phyloP scores from a whole-genome alignment of 2,797 vertebrate genomes.

The Luscinia luscinia region DNA sequence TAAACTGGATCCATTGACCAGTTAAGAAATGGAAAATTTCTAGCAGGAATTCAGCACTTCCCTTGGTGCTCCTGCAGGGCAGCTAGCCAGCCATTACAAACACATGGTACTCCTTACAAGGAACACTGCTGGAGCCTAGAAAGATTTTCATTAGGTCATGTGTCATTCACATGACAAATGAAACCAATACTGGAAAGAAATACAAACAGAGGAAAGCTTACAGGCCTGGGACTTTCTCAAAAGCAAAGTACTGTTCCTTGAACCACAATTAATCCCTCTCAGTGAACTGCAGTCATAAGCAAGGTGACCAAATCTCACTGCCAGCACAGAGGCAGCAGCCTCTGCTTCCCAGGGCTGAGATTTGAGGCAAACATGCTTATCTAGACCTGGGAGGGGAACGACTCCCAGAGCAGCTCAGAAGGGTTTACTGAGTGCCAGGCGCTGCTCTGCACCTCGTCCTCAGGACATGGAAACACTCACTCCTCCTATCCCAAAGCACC shows the following conservation, averaged over 20 bases:
- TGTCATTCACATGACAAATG: background rate
- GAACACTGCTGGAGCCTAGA: background rate
- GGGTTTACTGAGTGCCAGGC: background rate
- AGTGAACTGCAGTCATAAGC: background rate
- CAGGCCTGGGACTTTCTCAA: background rate
- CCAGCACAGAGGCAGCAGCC: background rate
- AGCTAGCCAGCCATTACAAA: background rate
- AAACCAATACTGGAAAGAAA: background rate
- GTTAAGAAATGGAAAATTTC: background rate
- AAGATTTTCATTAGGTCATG: constrained; percentile 27
- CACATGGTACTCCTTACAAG: background rate
- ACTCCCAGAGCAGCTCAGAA: background rate
- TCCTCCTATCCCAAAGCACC: background rate
- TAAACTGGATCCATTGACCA: background rate
- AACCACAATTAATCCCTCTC: background rate
- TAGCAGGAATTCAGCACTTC: background rate
- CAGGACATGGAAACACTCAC: background rate
- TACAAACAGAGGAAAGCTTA: background rate
- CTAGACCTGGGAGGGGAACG: background rate
- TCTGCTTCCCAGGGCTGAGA: background rate
- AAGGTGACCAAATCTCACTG: background rate
- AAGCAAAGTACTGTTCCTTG: background rate
- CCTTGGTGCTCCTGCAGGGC: background rate
- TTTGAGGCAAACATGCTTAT: constrained; percentile 34
- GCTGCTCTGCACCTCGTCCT: background rate